Conservation (phyloP, 2,113 vertebrate species). For the Sinosuthora webbiana region DNA sequence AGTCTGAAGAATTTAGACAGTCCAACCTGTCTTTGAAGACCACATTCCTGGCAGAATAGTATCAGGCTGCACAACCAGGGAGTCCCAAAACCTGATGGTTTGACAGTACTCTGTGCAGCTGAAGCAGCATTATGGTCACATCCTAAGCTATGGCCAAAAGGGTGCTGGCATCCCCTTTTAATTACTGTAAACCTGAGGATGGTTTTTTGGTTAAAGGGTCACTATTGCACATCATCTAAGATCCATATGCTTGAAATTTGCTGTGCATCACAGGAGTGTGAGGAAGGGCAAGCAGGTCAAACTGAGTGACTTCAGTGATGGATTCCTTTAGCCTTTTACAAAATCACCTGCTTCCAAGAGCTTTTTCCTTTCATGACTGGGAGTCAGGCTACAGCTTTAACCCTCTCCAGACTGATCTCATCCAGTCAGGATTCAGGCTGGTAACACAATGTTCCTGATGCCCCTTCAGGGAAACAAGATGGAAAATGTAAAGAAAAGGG, state of each 20-base stretch:
- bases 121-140: not conserved
- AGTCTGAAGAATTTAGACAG: not conserved
- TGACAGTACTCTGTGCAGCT: not conserved
- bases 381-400: not conserved
- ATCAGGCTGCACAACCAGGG: not conserved
- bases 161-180: not conserved
- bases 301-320: not conserved
- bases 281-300: not conserved
- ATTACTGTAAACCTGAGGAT: not conserved
- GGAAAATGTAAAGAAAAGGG: not conserved
- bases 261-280: not conserved
- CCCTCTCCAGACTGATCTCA: not conserved
- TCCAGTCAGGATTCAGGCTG: not conserved
- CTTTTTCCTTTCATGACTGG: not conserved
- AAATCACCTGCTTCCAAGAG: conserved; percentile 7
- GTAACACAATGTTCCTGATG: not conserved
- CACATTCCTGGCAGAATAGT: not conserved
- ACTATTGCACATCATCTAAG: not conserved
- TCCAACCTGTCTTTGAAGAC: not conserved
- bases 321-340: not conserved
- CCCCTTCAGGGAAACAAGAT: not conserved
- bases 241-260: not conserved
- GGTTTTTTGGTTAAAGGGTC: not conserved
- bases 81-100: not conserved
- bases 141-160: not conserved